Percentiles rank a stretch among this genome's conserved stretches.
Evolutionary conservation across 2,797 vertebrate genomes (phyloP).

Genomic region (Heliangelus exortis): DNA sequence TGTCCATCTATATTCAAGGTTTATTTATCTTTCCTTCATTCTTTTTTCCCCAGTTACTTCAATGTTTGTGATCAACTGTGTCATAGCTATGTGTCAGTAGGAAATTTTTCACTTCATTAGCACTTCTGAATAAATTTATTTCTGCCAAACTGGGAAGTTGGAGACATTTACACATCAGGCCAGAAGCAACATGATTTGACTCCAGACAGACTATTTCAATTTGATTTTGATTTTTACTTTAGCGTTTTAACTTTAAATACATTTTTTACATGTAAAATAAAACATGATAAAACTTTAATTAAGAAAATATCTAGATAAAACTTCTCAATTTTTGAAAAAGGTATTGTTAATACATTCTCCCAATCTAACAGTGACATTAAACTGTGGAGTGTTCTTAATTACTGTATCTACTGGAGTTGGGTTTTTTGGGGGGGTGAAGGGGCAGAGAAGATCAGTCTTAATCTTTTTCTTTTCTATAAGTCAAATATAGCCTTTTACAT

Average conservation of each 20-base stretch:
- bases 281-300: not conserved
- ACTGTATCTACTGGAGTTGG: not conserved
- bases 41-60: not conserved
- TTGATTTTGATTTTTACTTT: not conserved
- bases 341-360: rapidly evolving
- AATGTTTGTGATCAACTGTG: not conserved
- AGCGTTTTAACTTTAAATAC: not conserved
- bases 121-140: not conserved
- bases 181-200: not conserved
- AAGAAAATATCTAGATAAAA: not conserved
- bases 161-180: not conserved
- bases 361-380: not conserved
- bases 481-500: not conserved
- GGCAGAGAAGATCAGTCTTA: not conserved
- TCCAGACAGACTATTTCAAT: not conserved
- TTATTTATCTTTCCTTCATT: not conserved
- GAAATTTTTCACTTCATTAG: not conserved
- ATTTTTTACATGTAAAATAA: not conserved
- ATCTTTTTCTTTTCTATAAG: not conserved
- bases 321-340: not conserved
- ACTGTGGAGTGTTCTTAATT: not conserved
- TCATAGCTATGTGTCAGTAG: not conserved
- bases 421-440: not conserved
- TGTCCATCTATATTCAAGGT: not conserved
- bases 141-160: not conserved